A percentile compares a stretch with the other conserved stretches of the same genome.
These are phyloP conservation scores for Tetragnatha versicolor DNA, from an alignment of 1,140 invertebrate genomes.

Conservation along the genomic window DNA sequence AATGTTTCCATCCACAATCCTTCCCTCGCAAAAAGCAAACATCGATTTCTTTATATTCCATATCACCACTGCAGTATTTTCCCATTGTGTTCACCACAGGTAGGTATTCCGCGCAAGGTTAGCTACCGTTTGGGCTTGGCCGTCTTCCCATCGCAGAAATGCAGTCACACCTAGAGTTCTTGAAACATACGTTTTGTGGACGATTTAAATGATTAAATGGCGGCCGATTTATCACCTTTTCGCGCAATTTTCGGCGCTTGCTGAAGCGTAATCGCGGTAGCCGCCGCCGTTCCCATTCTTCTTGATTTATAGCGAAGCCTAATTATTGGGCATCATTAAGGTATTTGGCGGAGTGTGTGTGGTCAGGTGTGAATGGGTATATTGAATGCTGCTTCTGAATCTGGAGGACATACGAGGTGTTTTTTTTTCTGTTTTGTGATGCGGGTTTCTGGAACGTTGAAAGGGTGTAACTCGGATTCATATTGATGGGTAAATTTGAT, in stretches of 20 bases:
- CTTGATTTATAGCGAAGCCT: slow-evolving; percentile 36
- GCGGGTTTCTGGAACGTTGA: neutral
- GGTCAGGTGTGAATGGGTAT: slow-evolving; percentile 3
- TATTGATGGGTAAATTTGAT: neutral
- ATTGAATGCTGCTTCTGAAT: neutral
- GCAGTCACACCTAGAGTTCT: slow-evolving; percentile 38
- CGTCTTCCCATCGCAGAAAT: neutral
- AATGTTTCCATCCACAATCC: no score
- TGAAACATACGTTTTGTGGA: slow-evolving; percentile 16
- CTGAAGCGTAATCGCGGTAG: neutral
- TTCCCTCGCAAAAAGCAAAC: no score
- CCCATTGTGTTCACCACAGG: no score
- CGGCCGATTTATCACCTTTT: slow-evolving; percentile 29
- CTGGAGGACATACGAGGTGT: no score
- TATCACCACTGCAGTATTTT: no score
- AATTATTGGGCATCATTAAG: slow-evolving; percentile 39
- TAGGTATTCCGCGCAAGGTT: no score
- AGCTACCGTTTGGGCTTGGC: slow-evolving; percentile 10
- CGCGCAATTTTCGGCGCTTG: slow-evolving; percentile 23
- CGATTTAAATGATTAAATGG: slow-evolving; percentile 32
- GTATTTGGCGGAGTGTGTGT: slow-evolving; percentile 8
- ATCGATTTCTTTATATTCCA: no score
- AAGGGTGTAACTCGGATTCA: neutral
- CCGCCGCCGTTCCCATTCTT: slow-evolving; percentile 26
- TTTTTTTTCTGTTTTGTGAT: no score